Conservation (phyloP, 2,113 vertebrate species). For the Psammodynastes pulverulentus region DNA sequence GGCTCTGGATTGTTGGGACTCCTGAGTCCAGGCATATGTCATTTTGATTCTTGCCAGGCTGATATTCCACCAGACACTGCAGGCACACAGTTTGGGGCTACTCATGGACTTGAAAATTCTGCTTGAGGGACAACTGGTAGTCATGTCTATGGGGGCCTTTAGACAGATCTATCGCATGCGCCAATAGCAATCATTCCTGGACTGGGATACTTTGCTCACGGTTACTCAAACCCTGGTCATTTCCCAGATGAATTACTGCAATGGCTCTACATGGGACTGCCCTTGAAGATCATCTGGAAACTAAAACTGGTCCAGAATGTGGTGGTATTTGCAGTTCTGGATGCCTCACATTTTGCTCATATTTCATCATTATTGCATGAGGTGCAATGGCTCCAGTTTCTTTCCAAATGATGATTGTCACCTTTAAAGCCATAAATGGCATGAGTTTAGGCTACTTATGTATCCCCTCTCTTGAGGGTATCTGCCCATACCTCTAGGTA, state of each 20-base stretch:
- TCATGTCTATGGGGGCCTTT: not conserved
- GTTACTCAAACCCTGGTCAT: not conserved
- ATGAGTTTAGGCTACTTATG: not conserved
- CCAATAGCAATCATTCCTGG: not conserved
- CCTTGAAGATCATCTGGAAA: no score
- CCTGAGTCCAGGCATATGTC: not conserved
- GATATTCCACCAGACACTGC: not conserved
- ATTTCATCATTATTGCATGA: not conserved
- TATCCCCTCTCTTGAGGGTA: not conserved
- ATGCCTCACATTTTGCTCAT: not conserved
- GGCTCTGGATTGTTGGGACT: not conserved
- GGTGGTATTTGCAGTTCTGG: not conserved
- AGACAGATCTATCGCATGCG: not conserved
- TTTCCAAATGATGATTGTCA: not conserved
- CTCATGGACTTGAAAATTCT: not conserved
- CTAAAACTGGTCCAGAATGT: not conserved
- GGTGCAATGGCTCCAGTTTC: not conserved
- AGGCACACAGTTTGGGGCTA: not conserved
- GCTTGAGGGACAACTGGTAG: not conserved
- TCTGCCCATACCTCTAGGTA: not conserved
- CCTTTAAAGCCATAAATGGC: not conserved
- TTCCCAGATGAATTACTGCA: not conserved
- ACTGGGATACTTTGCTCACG: not conserved
- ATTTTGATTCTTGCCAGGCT: not conserved
- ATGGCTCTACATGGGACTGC: not conserved